Conservation (phyloP, 1,140 invertebrate species). For the Papilio xuthus region DNA sequence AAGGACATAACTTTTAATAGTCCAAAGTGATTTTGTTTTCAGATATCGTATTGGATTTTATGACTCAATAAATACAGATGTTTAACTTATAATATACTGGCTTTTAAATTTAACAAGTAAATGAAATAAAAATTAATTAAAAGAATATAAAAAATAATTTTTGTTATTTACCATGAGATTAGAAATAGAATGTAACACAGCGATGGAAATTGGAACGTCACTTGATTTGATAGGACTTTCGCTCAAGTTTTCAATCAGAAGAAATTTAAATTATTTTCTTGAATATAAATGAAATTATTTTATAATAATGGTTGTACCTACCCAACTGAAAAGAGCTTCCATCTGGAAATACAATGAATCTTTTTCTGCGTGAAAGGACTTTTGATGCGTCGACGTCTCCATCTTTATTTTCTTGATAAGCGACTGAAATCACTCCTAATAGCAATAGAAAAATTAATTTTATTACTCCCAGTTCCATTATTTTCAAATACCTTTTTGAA, state of each 20-base stretch:
- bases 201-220: no score
- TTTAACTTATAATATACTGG: no score
- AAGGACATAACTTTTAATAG: constrained; percentile 1
- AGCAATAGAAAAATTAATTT: constrained; percentile 10
- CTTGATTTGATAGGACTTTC: background rate
- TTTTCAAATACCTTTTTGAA: background rate
- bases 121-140: no score
- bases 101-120: no score
- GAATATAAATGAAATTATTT: constrained; percentile 39
- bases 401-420: constrained; percentile 16
- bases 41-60: background rate
- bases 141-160: no score
- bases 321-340: constrained; percentile 89
- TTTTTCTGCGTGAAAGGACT: constrained; percentile 84
- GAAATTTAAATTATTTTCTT: constrained; percentile 40
- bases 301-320: constrained; percentile 71
- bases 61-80: no score
- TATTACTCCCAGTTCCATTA: background rate
- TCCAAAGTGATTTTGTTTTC: background rate
- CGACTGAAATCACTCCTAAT: constrained; percentile 29
- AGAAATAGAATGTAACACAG: no score
- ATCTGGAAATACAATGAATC: constrained; percentile 89
- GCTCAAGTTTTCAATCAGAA: background rate
- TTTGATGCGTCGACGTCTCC: constrained; percentile 40
- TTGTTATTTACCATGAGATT: no score